Conservation (phyloP, 2,797 vertebrate species). For the Microctenopoma lineatum region DNA sequence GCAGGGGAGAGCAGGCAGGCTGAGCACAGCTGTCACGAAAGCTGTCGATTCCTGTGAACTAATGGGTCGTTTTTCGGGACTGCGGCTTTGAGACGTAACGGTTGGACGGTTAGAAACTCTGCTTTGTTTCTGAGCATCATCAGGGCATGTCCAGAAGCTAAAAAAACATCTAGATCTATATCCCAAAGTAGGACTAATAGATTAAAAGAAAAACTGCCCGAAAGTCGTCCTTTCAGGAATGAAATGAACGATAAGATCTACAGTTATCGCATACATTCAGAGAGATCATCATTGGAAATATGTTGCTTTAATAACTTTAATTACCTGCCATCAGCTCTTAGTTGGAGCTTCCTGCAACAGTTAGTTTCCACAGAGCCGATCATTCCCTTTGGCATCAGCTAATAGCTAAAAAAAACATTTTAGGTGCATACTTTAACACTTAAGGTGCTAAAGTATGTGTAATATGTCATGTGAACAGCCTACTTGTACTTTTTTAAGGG, state of each 20-base stretch:
- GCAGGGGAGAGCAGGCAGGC: constrained; percentile 27
- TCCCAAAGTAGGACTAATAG: neutral
- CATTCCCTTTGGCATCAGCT: neutral
- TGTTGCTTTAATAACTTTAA: neutral
- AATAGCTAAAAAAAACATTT: neutral
- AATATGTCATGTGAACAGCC: neutral
- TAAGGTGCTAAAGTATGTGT: neutral
- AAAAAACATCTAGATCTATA: constrained; percentile 1
- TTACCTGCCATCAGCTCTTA: too few species aligned
- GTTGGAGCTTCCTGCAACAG: neutral
- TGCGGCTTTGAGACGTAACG: constrained; percentile 18
- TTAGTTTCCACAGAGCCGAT: too few species aligned
- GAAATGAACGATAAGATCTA: neutral
- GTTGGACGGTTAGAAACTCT: neutral
- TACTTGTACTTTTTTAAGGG: too few species aligned
- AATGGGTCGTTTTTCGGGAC: constrained; percentile 22
- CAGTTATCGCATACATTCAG: neutral
- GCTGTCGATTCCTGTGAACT: constrained; percentile 31
- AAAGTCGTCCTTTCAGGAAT: neutral
- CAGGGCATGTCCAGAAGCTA: constrained; percentile 1
- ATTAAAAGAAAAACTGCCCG: neutral
- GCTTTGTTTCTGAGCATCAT: neutral
- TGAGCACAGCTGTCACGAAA: constrained; percentile 38
- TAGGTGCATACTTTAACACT: too few species aligned
- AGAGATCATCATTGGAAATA: neutral